These are phyloP conservation scores for Hapalemur alaotrensis DNA, from an alignment of 2,797 vertebrate genomes.

Conservation along the genomic window DNA sequence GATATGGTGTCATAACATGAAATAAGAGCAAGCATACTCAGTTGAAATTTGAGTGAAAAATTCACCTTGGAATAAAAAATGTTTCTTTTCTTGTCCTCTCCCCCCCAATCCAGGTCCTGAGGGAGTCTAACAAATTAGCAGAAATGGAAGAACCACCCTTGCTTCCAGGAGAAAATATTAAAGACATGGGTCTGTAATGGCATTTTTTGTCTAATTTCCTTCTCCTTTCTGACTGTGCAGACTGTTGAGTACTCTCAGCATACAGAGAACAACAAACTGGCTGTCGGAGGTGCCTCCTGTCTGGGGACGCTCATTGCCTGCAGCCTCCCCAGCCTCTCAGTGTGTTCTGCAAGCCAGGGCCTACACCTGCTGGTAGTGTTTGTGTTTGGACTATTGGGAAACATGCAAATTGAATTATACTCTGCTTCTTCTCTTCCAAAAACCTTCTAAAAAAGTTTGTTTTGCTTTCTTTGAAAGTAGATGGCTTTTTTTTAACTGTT, in stretches of 20 bases:
- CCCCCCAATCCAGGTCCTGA: slow-evolving; percentile 84
- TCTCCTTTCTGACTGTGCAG: not conserved
- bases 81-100: slow-evolving; percentile 44
- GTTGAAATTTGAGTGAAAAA: slow-evolving; percentile 50
- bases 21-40: not conserved
- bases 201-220: slow-evolving; percentile 46
- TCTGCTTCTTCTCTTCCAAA: not conserved
- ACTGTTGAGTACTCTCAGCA: not conserved
- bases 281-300: rapidly evolving
- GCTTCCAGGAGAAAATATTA: slow-evolving; percentile 93
- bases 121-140: slow-evolving; percentile 90
- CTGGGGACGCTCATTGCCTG: not conserved
- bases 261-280: not conserved
- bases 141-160: slow-evolving; percentile 93
- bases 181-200: slow-evolving; percentile 89
- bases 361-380: not conserved
- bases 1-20: not conserved
- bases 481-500: not conserved
- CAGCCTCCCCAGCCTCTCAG: not conserved
- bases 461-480: not conserved
- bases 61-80: slow-evolving; percentile 44
- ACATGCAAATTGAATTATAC: not conserved
- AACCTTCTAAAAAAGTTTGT: not conserved
- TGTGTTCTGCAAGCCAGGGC: rapidly evolving
- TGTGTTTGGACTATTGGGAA: not conserved